phyloP scores from a whole-genome alignment of 2,113 vertebrate species.

The Tenrec ecaudatus region DNA sequence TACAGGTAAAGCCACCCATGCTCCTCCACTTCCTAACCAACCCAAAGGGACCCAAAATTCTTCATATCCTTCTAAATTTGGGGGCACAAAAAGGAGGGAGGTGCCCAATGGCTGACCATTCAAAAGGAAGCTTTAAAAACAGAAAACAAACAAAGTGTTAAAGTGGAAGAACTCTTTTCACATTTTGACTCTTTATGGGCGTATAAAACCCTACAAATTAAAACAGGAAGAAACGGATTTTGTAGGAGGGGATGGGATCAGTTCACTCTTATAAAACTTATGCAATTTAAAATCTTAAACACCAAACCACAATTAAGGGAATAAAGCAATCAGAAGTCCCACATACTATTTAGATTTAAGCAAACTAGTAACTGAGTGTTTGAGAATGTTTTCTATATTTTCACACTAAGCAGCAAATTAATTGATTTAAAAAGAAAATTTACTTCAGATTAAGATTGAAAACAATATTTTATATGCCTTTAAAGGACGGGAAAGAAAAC shows the following conservation, averaged over 20 bases:
- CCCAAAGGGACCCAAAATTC: no score
- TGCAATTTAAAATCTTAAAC: not conserved
- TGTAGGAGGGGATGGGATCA: not conserved
- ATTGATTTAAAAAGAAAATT: not conserved
- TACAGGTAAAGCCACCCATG: no score
- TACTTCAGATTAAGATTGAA: not conserved
- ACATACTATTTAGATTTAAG: not conserved
- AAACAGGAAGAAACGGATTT: not conserved
- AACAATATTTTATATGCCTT: not conserved
- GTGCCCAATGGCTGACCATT: no score
- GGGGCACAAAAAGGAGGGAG: no score
- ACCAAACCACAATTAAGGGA: not conserved
- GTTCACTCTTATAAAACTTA: not conserved
- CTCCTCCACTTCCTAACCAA: no score
- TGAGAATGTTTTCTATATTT: not conserved
- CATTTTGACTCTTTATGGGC: no score
- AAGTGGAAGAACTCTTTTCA: no score
- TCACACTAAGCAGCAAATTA: no score
- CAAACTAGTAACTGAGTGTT: not conserved
- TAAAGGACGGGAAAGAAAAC: not conserved
- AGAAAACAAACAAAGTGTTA: no score
- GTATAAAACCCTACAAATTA: not conserved
- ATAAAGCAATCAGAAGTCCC: not conserved
- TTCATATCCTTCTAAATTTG: no score
- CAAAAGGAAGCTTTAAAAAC: no score